Conservation (phyloP, 2,797 vertebrate species). For the Carcharodon carcharias region DNA sequence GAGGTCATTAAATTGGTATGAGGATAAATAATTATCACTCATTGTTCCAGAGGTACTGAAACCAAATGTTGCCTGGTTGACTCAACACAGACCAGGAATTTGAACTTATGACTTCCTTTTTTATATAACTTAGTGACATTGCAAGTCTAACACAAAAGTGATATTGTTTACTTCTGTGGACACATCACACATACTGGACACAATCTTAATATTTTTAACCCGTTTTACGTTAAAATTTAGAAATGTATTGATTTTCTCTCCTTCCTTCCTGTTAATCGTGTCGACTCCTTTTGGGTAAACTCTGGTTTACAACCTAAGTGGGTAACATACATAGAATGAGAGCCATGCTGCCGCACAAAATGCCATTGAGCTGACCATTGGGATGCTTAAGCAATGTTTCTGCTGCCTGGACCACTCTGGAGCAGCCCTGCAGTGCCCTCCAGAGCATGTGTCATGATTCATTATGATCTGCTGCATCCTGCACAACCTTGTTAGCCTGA, state of each 20-base stretch:
- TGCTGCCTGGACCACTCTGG: too few species aligned
- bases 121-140: neutral
- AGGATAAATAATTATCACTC: neutral
- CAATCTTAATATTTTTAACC: neutral
- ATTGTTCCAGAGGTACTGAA: neutral
- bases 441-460: too few species aligned
- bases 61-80: neutral
- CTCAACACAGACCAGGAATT: neutral
- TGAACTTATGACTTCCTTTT: neutral
- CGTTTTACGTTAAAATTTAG: neutral
- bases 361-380: too few species aligned
- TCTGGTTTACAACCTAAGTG: too few species aligned
- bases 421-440: too few species aligned
- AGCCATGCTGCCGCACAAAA: too few species aligned
- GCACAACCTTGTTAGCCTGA: too few species aligned
- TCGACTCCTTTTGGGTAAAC: neutral
- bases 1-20: neutral
- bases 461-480: too few species aligned
- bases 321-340: too few species aligned
- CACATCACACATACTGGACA: neutral
- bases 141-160: neutral
- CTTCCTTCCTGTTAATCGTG: neutral
- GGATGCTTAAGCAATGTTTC: too few species aligned
- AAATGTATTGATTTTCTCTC: neutral
- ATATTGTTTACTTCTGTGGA: neutral